phyloP scores from a whole-genome alignment of 2,888 invertebrate genomes.

The Galerucella nymphaeae region DNA sequence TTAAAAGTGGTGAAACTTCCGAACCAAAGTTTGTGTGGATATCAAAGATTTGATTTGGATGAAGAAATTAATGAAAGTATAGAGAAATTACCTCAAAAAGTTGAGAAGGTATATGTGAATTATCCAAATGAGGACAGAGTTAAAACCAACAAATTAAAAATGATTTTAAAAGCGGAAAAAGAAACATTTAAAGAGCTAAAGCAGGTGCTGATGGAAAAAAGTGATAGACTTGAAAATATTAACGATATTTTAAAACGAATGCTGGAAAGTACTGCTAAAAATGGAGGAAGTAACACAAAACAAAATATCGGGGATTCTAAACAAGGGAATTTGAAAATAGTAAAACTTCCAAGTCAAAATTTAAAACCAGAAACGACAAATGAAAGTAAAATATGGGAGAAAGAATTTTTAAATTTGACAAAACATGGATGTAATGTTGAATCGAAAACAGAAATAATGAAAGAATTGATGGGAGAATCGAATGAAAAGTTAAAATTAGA shows the following conservation, averaged over 20 bases:
- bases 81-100: neutral
- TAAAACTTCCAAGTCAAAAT: neutral
- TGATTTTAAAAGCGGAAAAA: neutral
- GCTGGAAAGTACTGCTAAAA: neutral
- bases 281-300: neutral
- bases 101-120: neutral
- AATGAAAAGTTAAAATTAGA: neutral
- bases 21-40: neutral
- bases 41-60: neutral
- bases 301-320: neutral
- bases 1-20: neutral
- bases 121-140: neutral
- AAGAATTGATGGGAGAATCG: neutral
- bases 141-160: neutral
- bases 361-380: neutral
- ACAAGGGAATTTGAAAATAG: neutral
- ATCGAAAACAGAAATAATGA: neutral
- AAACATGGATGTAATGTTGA: neutral
- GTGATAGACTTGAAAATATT: neutral
- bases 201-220: neutral
- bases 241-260: conserved; percentile 2
- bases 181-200: conserved; percentile 4
- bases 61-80: neutral
- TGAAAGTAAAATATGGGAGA: neutral
- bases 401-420: neutral